A percentile compares a stretch with the other conserved stretches of the same genome.
Evolutionary conservation across 2,797 vertebrate genomes (phyloP).

Genomic region (Lycodopsis pacificus): DNA sequence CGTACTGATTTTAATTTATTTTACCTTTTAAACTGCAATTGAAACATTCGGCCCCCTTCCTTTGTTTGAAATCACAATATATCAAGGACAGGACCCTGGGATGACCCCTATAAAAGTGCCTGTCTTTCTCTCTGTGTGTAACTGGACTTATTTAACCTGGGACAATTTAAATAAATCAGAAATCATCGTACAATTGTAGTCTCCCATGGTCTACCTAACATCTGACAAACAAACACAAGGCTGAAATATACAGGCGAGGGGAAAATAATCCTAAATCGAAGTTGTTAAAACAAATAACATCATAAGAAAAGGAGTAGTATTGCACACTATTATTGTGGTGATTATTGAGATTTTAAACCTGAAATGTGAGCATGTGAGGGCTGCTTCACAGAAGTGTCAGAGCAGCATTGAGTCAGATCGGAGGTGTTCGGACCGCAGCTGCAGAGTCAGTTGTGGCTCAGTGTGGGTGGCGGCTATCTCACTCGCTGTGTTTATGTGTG

Average conservation of each 20-base stretch:
- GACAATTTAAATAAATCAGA: not conserved
- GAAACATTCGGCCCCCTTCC: not conserved
- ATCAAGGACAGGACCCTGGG: not conserved
- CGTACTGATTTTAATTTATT: too few species aligned
- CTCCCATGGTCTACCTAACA: not conserved
- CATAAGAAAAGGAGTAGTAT: not conserved
- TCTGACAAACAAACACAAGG: not conserved
- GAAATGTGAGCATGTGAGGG: not conserved
- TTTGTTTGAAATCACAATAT: not conserved
- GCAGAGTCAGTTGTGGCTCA: conserved; percentile 58
- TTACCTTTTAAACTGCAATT: not conserved
- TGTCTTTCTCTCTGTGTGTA: not conserved
- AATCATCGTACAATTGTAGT: not conserved
- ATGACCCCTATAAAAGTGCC: not conserved
- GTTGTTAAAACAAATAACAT: not conserved
- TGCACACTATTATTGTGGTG: not conserved
- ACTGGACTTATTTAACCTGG: not conserved
- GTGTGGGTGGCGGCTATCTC: conserved; percentile 73
- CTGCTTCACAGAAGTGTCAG: conserved; percentile 37
- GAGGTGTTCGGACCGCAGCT: conserved; percentile 70
- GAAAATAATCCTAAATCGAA: not conserved
- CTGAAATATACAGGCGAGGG: too few species aligned
- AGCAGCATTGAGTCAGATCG: conserved; percentile 36
- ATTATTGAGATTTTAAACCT: not conserved
- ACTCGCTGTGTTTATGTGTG: conserved; percentile 79